Conservation (phyloP, 2,113 vertebrate species). For the Meles meles region DNA sequence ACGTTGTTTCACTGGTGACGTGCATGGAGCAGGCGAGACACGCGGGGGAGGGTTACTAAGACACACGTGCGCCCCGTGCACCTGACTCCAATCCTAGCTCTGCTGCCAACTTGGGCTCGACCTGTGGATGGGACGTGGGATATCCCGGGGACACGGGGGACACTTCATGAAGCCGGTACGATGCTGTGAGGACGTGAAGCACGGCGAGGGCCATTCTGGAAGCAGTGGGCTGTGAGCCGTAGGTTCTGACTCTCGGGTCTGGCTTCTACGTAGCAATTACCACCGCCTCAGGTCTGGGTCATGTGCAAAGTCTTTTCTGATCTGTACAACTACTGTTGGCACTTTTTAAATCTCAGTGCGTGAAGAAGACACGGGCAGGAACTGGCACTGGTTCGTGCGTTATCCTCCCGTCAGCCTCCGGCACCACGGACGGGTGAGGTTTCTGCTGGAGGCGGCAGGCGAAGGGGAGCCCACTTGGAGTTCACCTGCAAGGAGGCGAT, state of each 20-base stretch:
- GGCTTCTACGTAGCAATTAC: neutral
- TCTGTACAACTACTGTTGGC: neutral
- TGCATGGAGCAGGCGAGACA: neutral
- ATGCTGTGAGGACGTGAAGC: neutral
- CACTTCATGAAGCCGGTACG: fast-evolving
- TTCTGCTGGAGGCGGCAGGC: fast-evolving
- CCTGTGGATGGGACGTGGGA: fast-evolving
- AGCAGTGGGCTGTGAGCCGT: neutral
- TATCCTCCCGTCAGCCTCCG: fast-evolving
- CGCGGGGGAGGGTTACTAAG: fast-evolving
- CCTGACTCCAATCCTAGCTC: neutral
- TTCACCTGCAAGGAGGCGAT: neutral
- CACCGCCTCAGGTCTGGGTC: neutral
- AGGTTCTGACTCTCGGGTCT: neutral
- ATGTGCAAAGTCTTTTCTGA: neutral
- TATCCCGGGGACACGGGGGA: fast-evolving
- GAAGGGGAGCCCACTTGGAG: too few relatives aligned
- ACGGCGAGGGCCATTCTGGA: neutral
- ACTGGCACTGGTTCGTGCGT: neutral
- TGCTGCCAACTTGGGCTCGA: neutral
- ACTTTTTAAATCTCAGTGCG: neutral
- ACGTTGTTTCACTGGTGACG: neutral
- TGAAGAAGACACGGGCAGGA: fast-evolving
- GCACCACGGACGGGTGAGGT: fast-evolving
- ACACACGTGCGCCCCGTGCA: fast-evolving